phyloP scores from a whole-genome alignment of 2,888 invertebrate genomes.

The Mallateleia sp. region DNA sequence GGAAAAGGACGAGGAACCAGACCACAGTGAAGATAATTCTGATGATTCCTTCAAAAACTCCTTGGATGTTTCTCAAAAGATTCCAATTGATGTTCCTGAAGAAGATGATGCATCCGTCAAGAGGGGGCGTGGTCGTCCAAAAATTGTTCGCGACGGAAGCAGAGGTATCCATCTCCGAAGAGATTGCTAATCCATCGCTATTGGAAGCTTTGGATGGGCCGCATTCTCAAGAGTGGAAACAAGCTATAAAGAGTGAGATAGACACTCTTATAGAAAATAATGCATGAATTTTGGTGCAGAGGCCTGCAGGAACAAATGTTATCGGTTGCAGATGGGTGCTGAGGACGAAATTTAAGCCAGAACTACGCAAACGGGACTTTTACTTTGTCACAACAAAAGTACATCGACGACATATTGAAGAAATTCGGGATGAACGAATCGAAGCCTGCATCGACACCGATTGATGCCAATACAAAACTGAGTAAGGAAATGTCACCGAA shows the following conservation, averaged over 20 bases:
- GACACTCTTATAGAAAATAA: neutral
- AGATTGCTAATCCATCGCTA: too few species aligned
- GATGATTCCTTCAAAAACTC: too few species aligned
- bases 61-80: too few species aligned
- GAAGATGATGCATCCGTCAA: neutral
- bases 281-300: neutral
- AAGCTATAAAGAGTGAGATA: neutral
- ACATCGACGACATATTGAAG: slow-evolving; percentile 43
- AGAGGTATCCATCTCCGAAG: too few species aligned
- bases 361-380: too few species aligned
- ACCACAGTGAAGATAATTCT: too few species aligned
- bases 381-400: slow-evolving; percentile 41
- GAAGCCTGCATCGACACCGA: slow-evolving; percentile 64
- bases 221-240: neutral
- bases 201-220: neutral
- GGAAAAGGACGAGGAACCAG: too few species aligned
- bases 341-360: slow-evolving; percentile 1
- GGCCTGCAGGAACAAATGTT: neutral
- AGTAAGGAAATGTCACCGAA: slow-evolving; percentile 7
- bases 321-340: neutral
- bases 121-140: too few species aligned
- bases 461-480: slow-evolving; percentile 61
- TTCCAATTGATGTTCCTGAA: too few species aligned
- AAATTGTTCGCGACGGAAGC: too few species aligned
- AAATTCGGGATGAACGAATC: slow-evolving; percentile 64